Evolutionary conservation across 1,140 invertebrate species (phyloP).

Genomic region (Drosophila parvula): DNA sequence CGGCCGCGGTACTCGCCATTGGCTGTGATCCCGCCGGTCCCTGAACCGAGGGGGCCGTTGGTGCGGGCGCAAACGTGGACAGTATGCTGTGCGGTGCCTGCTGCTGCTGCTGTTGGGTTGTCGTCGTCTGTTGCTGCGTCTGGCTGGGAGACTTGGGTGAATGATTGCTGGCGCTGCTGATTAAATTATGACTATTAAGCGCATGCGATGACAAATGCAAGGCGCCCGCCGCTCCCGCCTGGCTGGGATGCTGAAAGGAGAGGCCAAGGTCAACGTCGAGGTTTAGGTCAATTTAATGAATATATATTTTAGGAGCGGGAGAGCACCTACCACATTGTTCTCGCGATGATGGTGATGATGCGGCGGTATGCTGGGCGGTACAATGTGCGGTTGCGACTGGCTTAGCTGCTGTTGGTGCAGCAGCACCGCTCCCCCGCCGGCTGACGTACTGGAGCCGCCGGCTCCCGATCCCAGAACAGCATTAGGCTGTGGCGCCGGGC

Average conservation of each 20-base stretch:
- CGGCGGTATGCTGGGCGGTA: slow-evolving; percentile 80
- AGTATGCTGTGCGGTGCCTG: slow-evolving; percentile 46
- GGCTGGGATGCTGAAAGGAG: slow-evolving; percentile 64
- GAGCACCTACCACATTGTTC: slow-evolving; percentile 68
- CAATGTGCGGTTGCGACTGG: slow-evolving; percentile 83
- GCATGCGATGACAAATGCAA: slow-evolving; percentile 83
- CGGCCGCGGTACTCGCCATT: slow-evolving; percentile 64
- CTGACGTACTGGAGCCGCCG: slow-evolving; percentile 10
- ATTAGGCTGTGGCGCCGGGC: slow-evolving; percentile 81
- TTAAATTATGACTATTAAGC: slow-evolving; percentile 84
- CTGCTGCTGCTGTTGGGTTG: slow-evolving; percentile 50
- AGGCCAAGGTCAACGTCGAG: slow-evolving; percentile 25
- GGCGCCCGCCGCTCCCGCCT: slow-evolving; percentile 58
- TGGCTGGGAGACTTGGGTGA: slow-evolving; percentile 84
- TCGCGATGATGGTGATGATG: slow-evolving; percentile 81
- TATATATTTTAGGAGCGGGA: background rate
- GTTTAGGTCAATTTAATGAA: slow-evolving; percentile 11
- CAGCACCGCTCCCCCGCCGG: slow-evolving; percentile 40
- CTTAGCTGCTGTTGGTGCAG: slow-evolving; percentile 78
- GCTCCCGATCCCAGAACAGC: slow-evolving; percentile 56
- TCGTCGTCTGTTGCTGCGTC: slow-evolving; percentile 64
- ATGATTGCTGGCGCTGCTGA: slow-evolving; percentile 78
- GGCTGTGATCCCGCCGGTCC: slow-evolving; percentile 26
- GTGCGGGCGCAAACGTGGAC: slow-evolving; percentile 70
- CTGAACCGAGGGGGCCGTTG: slow-evolving; percentile 39